These are phyloP conservation scores for Argyresthia goedartella DNA, from an alignment of 2,888 invertebrate species.

Conservation along the genomic window DNA sequence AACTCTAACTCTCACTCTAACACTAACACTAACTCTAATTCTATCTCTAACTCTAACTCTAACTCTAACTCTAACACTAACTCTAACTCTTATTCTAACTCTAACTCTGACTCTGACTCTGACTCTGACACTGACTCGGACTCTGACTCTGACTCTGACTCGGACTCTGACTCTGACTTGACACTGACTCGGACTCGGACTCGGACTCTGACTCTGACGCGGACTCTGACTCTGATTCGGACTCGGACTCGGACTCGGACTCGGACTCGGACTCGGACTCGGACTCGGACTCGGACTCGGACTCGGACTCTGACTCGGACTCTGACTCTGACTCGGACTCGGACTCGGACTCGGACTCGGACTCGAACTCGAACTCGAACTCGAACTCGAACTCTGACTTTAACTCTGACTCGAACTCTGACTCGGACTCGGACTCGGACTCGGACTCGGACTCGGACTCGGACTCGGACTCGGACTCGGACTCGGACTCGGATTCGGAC, in stretches of 20 bases:
- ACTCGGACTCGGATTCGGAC: not conserved
- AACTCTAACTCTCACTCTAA: too few relatives aligned
- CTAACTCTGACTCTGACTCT: too few relatives aligned
- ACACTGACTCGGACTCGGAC: too few relatives aligned
- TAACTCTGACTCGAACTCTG: not conserved
- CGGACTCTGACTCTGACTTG: not conserved
- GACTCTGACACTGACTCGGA: too few relatives aligned
- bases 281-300: not conserved
- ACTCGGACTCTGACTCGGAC: not conserved
- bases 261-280: not conserved
- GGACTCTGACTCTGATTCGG: not conserved
- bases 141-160: not conserved
- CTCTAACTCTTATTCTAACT: too few relatives aligned
- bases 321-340: not conserved
- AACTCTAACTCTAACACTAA: too few relatives aligned
- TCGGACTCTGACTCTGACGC: not conserved
- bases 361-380: not conserved
- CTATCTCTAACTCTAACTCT: too few relatives aligned
- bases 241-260: not conserved
- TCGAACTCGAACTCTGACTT: too few relatives aligned
- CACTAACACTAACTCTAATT: too few relatives aligned
- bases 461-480: not conserved
- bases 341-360: not conserved
- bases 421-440: not conserved
- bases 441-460: not conserved